Conservation (phyloP, 2,888 invertebrate species). For the Drosophila borborema region DNA sequence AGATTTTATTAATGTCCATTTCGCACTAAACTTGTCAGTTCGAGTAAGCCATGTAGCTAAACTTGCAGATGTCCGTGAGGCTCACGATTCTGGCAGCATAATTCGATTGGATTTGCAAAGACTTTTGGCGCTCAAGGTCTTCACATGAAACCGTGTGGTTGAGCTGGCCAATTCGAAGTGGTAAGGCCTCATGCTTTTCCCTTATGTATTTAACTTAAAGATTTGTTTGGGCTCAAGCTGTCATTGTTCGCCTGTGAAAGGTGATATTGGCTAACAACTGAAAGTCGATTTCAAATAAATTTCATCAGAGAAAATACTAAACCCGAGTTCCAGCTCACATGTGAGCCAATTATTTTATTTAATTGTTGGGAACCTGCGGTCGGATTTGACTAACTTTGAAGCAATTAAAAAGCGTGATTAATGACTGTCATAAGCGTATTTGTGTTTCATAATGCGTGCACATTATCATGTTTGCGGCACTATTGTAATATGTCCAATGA, state of each 20-base stretch:
- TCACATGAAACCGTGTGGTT: conserved; percentile 24
- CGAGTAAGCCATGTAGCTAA: conserved; percentile 52
- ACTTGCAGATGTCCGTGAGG: conserved; percentile 50
- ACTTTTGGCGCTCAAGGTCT: conserved; percentile 43
- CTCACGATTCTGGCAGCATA: conserved; percentile 62
- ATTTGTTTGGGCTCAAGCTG: conserved; percentile 60
- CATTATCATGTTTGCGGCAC: conserved; percentile 22
- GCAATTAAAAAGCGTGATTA: conserved; percentile 25
- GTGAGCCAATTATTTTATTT: too few species aligned
- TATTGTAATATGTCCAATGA: conserved; percentile 12
- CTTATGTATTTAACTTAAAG: conserved; percentile 23
- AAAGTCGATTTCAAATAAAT: conserved; percentile 3
- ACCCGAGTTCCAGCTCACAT: neutral
- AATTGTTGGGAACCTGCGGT: neutral
- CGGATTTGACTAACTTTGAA: neutral
- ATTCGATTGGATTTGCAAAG: conserved; percentile 71
- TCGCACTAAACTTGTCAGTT: neutral
- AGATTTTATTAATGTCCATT: neutral
- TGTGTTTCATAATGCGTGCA: conserved; percentile 13
- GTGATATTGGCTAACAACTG: conserved; percentile 49
- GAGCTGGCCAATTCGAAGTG: conserved; percentile 21
- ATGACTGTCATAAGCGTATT: conserved; percentile 45
- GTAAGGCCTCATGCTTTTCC: conserved; percentile 11
- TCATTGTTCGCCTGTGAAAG: conserved; percentile 47
- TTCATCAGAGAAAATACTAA: neutral